phyloP scores from a whole-genome alignment of 1,140 invertebrate species.

The Luehdorfia chinensis region DNA sequence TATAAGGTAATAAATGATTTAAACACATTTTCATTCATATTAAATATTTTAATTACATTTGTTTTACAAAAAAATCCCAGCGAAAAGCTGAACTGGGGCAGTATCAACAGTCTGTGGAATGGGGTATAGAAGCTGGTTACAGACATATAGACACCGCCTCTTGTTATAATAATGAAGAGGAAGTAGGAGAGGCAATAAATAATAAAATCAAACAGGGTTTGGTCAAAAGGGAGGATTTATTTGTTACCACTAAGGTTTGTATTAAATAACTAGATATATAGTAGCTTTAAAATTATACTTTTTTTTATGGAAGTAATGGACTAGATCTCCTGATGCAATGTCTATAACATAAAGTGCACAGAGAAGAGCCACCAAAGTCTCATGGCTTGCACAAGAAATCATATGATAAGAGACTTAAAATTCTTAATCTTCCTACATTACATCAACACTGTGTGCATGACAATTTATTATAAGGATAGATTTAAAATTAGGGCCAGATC shows the following conservation, averaged over 20 bases:
- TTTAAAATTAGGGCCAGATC: no score
- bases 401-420: no score
- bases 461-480: no score
- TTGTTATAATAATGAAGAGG: slow-evolving; percentile 87
- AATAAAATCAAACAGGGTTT: slow-evolving; percentile 84
- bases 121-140: slow-evolving; percentile 83
- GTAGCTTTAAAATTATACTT: neutral
- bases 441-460: no score
- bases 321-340: no score
- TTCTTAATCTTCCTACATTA: no score
- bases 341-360: no score
- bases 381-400: no score
- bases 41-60: slow-evolving; percentile 1
- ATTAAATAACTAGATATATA: neutral
- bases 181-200: slow-evolving; percentile 87
- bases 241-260: slow-evolving; percentile 81
- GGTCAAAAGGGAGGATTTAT: slow-evolving; percentile 84
- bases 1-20: slow-evolving; percentile 3
- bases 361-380: no score
- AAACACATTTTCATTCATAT: slow-evolving; percentile 13
- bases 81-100: slow-evolving; percentile 66
- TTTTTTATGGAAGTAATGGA: no score
- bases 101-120: slow-evolving; percentile 80
- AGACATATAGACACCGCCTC: slow-evolving; percentile 84
- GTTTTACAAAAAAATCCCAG: slow-evolving; percentile 24